Percentiles rank a stretch among this genome's conserved stretches.
phyloP scores from a whole-genome alignment of 2,888 invertebrate genomes.

The Pilophorus perplexus region DNA sequence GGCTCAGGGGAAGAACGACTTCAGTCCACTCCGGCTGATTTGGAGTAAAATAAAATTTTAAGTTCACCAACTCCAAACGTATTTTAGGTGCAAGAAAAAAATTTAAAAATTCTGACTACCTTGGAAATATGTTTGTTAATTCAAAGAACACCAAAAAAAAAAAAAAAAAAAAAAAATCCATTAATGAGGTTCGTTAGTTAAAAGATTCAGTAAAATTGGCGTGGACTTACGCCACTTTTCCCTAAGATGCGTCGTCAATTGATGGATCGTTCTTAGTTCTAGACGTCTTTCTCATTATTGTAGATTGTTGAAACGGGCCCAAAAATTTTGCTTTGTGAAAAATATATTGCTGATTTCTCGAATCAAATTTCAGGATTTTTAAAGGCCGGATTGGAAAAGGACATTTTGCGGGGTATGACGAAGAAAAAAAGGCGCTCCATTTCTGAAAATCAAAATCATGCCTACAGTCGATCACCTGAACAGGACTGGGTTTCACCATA shows the following conservation, averaged over 20 bases:
- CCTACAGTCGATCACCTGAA: neutral
- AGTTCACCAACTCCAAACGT: neutral
- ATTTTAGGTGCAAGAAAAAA: slow-evolving; percentile 4
- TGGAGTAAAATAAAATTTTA: neutral
- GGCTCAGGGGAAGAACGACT: neutral
- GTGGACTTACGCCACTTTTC: neutral
- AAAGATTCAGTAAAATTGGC: neutral
- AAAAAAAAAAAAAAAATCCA: neutral
- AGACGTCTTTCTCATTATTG: neutral
- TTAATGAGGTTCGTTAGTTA: neutral
- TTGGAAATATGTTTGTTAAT: slow-evolving; percentile 7
- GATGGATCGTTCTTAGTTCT: neutral
- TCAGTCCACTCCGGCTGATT: neutral
- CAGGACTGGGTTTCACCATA: slow-evolving; percentile 44
- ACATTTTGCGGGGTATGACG: neutral
- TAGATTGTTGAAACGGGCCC: neutral
- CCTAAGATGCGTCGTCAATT: no score
- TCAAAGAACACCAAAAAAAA: no score
- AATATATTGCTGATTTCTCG: neutral
- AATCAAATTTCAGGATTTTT: neutral
- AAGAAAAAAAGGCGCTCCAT: neutral
- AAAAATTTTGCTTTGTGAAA: neutral
- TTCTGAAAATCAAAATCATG: neutral
- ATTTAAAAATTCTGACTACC: neutral
- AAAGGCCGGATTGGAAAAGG: slow-evolving; percentile 4